phyloP scores from a whole-genome alignment of 1,140 invertebrate species.

The Vanessa tameamea region DNA sequence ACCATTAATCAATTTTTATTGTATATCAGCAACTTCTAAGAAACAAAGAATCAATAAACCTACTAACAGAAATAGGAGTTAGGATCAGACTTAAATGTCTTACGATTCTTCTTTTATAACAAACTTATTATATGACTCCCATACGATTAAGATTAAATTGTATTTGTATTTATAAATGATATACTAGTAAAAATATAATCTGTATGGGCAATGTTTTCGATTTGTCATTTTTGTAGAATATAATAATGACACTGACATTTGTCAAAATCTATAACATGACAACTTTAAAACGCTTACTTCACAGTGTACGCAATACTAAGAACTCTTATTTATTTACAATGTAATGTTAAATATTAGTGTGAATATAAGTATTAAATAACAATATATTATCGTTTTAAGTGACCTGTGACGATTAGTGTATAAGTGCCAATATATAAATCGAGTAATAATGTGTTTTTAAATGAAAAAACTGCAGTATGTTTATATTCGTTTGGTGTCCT shows the following conservation, averaged over 20 bases:
- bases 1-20: no score
- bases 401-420: neutral
- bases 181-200: no score
- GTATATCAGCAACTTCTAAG: no score
- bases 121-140: no score
- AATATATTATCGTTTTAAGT: neutral
- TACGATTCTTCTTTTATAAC: no score
- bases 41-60: no score
- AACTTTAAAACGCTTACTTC: slow-evolving; percentile 8
- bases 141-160: no score
- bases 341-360: neutral
- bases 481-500: slow-evolving; percentile 46
- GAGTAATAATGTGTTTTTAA: slow-evolving; percentile 11
- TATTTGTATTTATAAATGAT: no score
- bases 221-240: neutral
- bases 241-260: neutral
- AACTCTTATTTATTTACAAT: slow-evolving; percentile 12
- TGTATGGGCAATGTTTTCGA: neutral
- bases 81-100: no score
- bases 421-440: neutral
- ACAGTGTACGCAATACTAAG: slow-evolving; percentile 10
- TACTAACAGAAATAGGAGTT: no score
- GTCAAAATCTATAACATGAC: neutral
- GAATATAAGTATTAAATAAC: neutral
- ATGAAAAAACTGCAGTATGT: slow-evolving; percentile 38